Percentiles rank a stretch among this genome's conserved stretches.
Evolutionary conservation across 2,113 vertebrate genomes (phyloP).

Genomic region (Anguilla rostrata): DNA sequence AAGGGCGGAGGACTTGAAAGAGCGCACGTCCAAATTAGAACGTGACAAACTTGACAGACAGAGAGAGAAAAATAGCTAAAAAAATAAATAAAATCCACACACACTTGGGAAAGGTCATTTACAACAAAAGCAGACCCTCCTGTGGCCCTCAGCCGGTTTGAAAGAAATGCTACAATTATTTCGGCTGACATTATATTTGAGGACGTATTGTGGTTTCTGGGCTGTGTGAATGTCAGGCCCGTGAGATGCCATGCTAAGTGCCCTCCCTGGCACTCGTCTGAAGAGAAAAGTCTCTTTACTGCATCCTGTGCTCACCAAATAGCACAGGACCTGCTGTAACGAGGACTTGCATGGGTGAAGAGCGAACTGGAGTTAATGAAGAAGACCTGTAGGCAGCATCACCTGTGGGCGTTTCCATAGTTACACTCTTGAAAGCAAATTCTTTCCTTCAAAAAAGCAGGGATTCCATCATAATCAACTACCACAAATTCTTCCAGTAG

Average conservation of each 20-base stretch:
- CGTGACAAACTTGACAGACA: neutral
- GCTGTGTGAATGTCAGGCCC: neutral
- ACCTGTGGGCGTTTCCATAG: conserved; percentile 23
- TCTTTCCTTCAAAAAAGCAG: too few relatives aligned
- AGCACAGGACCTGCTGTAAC: neutral
- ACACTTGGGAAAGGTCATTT: neutral
- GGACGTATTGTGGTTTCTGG: conserved; percentile 3
- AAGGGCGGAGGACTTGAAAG: too few relatives aligned
- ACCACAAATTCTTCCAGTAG: too few relatives aligned
- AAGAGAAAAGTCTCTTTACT: neutral
- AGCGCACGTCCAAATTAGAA: neutral
- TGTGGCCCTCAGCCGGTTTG: neutral
- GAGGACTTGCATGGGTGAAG: conserved; percentile 21
- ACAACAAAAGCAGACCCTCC: too few relatives aligned
- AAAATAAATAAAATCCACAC: too few relatives aligned
- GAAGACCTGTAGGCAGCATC: conserved; percentile 8
- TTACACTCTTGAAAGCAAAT: conserved; percentile 28
- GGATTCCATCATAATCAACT: too few relatives aligned
- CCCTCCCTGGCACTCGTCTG: too few relatives aligned
- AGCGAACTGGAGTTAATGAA: conserved; percentile 30
- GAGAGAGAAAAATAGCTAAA: neutral
- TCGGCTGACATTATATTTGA: neutral
- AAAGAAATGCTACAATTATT: neutral
- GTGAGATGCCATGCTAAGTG: neutral
- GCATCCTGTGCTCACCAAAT: neutral